phyloP scores from a whole-genome alignment of 2,113 vertebrate genomes.

The pig (Sus scrofa) region T2T-Sscrofa CM000813.6:34303001-34303500 shows the following conservation, averaged over 20 bases:
- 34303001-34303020: neutral
- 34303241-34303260: neutral
- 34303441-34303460: neutral
- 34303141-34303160: neutral
- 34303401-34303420: slow-evolving; percentile 30
- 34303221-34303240: neutral
- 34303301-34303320: neutral
- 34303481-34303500: neutral
- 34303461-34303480: neutral
- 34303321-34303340: neutral
- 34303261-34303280: neutral
- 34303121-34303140: neutral
- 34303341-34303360: neutral
- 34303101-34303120: neutral
- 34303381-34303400: neutral
- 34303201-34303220: neutral
- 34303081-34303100: neutral
- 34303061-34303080: neutral
- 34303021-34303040: neutral
- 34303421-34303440: neutral
- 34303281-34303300: neutral
- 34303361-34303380: neutral
- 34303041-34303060: neutral
- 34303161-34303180: neutral
- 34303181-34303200: neutral